phyloP scores from a whole-genome alignment of 1,140 invertebrate species.

The Campoletis sonorensis region DNA sequence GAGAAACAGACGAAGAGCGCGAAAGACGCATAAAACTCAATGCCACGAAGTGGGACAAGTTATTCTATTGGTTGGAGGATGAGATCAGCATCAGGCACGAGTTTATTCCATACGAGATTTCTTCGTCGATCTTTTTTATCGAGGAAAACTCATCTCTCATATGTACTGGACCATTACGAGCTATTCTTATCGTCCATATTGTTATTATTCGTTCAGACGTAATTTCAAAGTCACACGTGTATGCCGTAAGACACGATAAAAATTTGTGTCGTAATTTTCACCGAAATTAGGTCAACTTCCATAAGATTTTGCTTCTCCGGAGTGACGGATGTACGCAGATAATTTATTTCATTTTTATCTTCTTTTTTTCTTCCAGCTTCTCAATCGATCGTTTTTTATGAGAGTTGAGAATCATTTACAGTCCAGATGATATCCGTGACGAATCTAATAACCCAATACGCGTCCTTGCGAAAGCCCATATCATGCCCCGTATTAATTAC shows the following conservation, averaged over 20 bases:
- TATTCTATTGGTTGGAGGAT: constrained; percentile 55
- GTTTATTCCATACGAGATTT: constrained; percentile 25
- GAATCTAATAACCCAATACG: constrained; percentile 56
- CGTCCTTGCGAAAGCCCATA: constrained; percentile 18
- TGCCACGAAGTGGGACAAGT: constrained; percentile 66
- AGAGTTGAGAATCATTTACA: constrained; percentile 27
- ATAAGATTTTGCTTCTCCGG: neutral
- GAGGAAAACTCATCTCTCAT: neutral
- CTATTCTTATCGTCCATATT: no score
- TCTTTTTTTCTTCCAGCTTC: neutral
- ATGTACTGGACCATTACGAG: neutral
- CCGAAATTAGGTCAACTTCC: neutral
- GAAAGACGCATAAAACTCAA: constrained; percentile 29
- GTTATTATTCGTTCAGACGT: no score
- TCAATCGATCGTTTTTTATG: neutral
- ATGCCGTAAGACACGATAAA: neutral
- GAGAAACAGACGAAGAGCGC: constrained; percentile 27
- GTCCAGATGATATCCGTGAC: constrained; percentile 56
- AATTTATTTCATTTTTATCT: neutral
- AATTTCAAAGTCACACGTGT: neutral
- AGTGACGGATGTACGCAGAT: neutral
- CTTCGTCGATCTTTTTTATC: constrained; percentile 10
- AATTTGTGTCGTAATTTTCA: neutral
- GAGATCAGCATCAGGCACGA: constrained; percentile 58
- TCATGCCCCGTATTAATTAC: constrained; percentile 13